phyloP scores from a whole-genome alignment of 2,797 vertebrate species.

The Microctenopoma lineatum region DNA sequence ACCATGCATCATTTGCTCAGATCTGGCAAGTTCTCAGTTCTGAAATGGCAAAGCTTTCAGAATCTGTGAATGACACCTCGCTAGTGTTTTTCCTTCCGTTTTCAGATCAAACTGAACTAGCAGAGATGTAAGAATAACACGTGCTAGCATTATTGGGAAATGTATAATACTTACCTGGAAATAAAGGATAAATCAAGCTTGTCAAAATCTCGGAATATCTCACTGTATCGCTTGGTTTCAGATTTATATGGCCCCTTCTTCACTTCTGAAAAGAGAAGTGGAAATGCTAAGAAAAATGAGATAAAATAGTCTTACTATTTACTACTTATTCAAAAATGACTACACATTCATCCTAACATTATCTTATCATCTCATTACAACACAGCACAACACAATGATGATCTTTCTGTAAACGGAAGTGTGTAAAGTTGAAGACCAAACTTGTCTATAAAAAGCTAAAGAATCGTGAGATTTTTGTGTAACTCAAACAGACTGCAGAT shows the following conservation, averaged over 20 bases:
- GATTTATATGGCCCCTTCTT: slow-evolving; percentile 51
- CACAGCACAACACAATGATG: too few relatives aligned
- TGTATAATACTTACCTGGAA: slow-evolving; percentile 81
- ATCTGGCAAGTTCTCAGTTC: slow-evolving; percentile 4
- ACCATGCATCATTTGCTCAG: neutral
- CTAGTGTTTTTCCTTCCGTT: neutral
- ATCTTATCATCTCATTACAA: too few relatives aligned
- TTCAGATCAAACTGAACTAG: neutral
- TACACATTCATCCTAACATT: too few relatives aligned
- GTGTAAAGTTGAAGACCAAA: slow-evolving; percentile 1
- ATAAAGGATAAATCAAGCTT: slow-evolving; percentile 88
- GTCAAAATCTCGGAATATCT: slow-evolving; percentile 93
- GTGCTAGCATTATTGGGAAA: neutral
- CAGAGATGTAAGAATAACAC: neutral
- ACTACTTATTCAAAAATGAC: too few relatives aligned
- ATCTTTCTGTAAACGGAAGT: too few relatives aligned
- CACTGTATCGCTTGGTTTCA: slow-evolving; percentile 89
- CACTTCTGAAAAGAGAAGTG: slow-evolving; percentile 71
- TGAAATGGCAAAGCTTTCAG: neutral
- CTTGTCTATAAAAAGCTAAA: neutral
- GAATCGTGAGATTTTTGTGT: neutral
- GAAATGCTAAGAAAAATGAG: slow-evolving; percentile 11
- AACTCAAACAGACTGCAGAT: neutral
- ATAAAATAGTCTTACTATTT: neutral
- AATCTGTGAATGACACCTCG: slow-evolving; percentile 16